Base-by-base conservation (phyloP, 1,140 invertebrate genomes). In the Anastrepha ludens region DNA sequence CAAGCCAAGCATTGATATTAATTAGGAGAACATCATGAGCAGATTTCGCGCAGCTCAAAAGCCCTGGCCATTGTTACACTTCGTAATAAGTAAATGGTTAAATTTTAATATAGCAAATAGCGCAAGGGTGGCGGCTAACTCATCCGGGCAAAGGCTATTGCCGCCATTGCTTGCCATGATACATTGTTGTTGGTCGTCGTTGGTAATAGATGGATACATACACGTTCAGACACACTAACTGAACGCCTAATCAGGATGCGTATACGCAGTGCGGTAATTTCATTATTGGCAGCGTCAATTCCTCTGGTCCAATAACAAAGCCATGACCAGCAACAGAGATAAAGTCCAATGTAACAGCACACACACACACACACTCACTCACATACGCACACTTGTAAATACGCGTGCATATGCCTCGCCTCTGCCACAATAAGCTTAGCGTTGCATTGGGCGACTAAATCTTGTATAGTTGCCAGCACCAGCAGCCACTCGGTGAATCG, bases 241-340 rank as follows among this genome's bases (percentile, higher is more conserved):
- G 41, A 15, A 13, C 1, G 47, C 44, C 9, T 81, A 81, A 81
- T 81, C 44, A 47, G 17, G 47, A 41, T 55, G 74, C 74, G n/a
- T 81, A 81, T 81, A 81, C 74, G 74, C 74, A 81, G 47, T 81
- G 74, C 74, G 74, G 74, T 81, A 58, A 81, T 81, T 81, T 81
- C 47, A 81, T 81, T 81, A 81, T 81, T 81, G 74, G 47, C 74
- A 29, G 74, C 74, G 44, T 81, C 47, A 55, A 81, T 81, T 58
- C 47, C 47, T 29, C 44, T n/a, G 44, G 74, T 47, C 74, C 50
- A 81, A 81, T 81, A 81, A 81, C 47, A 55, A 55, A 81, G 74
- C 20, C 47, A 20, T 17, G 47, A 29, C 17, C 74, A 11, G 8
- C 47, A 50, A 9, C 20, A 55, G 50, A 55, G 74, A 58, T 55